Evolutionary conservation across 2,888 invertebrate genomes (phyloP).

Genomic region (Drosophila yooni): DNA sequence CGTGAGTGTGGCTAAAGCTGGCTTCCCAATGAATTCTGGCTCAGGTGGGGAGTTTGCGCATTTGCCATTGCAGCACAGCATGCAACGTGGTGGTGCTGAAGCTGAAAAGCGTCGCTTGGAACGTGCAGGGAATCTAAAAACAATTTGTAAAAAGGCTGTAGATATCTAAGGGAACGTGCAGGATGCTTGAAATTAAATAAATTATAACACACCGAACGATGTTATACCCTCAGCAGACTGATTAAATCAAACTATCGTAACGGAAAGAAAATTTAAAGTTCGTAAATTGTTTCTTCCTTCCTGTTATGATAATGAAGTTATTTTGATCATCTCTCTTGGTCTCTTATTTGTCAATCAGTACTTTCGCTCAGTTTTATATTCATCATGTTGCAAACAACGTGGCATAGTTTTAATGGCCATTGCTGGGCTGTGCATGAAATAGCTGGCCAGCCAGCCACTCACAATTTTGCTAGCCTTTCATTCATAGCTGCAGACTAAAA

Average conservation of each 20-base stretch:
- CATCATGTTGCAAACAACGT: constrained; percentile 1
- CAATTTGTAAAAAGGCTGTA: constrained; percentile 53
- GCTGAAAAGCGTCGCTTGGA: constrained; percentile 64
- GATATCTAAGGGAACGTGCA: constrained; percentile 56
- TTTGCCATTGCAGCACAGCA: constrained; percentile 50
- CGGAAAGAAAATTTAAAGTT: neutral
- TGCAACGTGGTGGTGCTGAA: constrained; percentile 61
- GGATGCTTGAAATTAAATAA: constrained; percentile 56
- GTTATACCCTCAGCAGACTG: constrained; percentile 30
- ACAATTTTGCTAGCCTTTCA: constrained; percentile 59
- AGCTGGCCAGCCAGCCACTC: constrained; percentile 35
- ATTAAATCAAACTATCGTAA: constrained; percentile 3
- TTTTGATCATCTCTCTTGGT: neutral
- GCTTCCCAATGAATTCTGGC: constrained; percentile 49
- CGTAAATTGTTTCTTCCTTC: neutral
- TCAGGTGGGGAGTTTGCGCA: constrained; percentile 60
- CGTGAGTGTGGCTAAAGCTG: constrained; percentile 45
- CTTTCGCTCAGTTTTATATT: neutral
- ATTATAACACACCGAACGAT: constrained; percentile 48
- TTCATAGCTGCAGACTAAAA: constrained; percentile 48
- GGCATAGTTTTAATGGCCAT: constrained; percentile 11
- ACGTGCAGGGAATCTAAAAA: constrained; percentile 68
- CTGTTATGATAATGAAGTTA: neutral
- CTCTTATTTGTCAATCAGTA: neutral
- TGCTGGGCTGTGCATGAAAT: constrained; percentile 22